phyloP scores from a whole-genome alignment of 1,140 invertebrate species.

The Plectrocnemia conspersa region DNA sequence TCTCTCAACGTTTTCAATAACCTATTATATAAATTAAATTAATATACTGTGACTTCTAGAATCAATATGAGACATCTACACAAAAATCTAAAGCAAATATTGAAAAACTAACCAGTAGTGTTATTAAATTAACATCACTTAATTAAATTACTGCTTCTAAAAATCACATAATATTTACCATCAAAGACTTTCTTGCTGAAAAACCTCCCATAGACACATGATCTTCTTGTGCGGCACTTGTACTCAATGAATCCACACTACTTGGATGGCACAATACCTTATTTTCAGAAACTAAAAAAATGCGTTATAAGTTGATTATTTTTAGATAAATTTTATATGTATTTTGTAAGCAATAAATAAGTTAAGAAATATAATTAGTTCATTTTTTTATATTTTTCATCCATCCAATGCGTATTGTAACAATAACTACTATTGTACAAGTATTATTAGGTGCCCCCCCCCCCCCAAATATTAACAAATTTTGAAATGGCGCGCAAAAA shows the following conservation, averaged over 20 bases:
- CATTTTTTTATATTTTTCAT: too few species aligned
- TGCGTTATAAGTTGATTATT: neutral
- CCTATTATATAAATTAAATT: conserved; percentile 38
- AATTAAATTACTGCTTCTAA: conserved; percentile 1
- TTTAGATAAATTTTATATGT: neutral
- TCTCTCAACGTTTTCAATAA: conserved; percentile 64
- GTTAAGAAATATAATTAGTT: neutral
- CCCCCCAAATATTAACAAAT: too few species aligned
- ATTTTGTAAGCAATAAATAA: neutral
- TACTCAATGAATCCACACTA: conserved; percentile 67
- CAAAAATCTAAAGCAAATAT: neutral
- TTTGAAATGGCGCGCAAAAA: too few species aligned
- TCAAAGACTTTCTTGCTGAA: conserved; percentile 61
- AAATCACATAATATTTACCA: conserved; percentile 38
- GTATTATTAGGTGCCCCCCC: too few species aligned
- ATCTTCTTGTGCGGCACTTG: conserved; percentile 72
- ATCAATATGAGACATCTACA: neutral
- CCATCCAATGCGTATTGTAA: too few species aligned
- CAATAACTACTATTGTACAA: too few species aligned
- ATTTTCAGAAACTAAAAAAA: conserved; percentile 61
- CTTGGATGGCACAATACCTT: conserved; percentile 72
- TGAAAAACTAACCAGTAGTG: too few species aligned
- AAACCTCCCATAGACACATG: conserved; percentile 76
- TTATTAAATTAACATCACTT: neutral
- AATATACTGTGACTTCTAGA: neutral